phyloP scores from a whole-genome alignment of 2,888 invertebrate genomes.

The Orthosia gothica region DNA sequence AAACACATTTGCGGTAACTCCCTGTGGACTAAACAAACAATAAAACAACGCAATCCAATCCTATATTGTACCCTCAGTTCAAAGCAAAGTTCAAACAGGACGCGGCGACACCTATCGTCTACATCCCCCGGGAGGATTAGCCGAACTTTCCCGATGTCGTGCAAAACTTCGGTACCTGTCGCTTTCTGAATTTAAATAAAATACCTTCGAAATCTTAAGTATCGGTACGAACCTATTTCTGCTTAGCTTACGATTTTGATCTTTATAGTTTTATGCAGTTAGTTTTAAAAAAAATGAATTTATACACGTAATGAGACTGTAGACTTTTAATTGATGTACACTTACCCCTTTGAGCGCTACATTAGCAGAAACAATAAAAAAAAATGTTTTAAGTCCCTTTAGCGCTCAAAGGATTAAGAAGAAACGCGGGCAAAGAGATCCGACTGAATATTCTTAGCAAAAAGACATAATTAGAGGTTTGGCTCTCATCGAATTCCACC shows the following conservation, averaged over 20 bases:
- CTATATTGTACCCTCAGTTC: slow-evolving; percentile 36
- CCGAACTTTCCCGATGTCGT: slow-evolving; percentile 51
- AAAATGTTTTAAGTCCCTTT: no score
- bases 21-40: slow-evolving; percentile 53
- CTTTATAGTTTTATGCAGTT: no score
- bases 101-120: slow-evolving; percentile 43
- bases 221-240: neutral
- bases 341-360: no score
- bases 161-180: slow-evolving; percentile 19
- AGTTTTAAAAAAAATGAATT: no score
- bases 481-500: no score
- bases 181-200: slow-evolving; percentile 34
- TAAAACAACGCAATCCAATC: slow-evolving; percentile 44
- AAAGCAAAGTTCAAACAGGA: slow-evolving; percentile 46
- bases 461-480: no score
- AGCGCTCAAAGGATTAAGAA: no score
- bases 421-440: no score
- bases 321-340: no score
- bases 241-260: neutral
- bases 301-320: no score
- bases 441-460: no score
- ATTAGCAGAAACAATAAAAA: no score
- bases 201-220: neutral
- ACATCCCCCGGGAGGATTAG: slow-evolving; percentile 44
- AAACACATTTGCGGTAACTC: slow-evolving; percentile 38